Evolutionary conservation across 2,113 vertebrate species (phyloP).

Genomic region (Esox niger): DNA sequence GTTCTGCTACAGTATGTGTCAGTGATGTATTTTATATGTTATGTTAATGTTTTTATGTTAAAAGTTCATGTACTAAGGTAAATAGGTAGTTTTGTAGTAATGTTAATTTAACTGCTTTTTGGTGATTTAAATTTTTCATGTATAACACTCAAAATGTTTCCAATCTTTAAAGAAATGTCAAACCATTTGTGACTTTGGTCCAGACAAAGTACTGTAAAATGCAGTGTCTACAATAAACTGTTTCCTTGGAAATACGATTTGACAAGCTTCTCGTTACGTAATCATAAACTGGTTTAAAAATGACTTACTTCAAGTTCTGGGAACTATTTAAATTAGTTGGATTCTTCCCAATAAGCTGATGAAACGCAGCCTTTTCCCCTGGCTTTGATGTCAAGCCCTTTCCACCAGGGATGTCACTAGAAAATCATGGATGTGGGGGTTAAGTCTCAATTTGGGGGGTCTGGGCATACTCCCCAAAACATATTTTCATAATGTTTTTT

Average conservation of each 20-base stretch:
- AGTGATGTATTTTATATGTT: slow-evolving; percentile 51
- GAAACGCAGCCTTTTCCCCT: slow-evolving; percentile 21
- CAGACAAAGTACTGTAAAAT: slow-evolving; percentile 52
- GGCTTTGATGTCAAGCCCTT: neutral
- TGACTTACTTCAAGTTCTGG: neutral
- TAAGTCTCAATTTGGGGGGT: too few species aligned
- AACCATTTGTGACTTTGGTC: slow-evolving; percentile 56
- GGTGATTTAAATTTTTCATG: slow-evolving; percentile 44
- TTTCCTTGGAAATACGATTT: slow-evolving; percentile 48
- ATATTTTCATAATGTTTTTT: too few species aligned
- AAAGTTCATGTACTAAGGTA: slow-evolving; percentile 51
- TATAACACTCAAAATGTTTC: slow-evolving; percentile 41
- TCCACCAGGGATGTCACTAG: too few species aligned
- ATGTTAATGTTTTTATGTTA: slow-evolving; percentile 50
- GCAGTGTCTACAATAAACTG: slow-evolving; percentile 62
- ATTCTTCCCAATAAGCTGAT: slow-evolving; percentile 33
- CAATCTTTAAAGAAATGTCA: slow-evolving; percentile 46
- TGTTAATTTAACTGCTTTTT: slow-evolving; percentile 50
- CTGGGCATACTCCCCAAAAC: too few species aligned
- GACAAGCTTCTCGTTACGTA: slow-evolving; percentile 31
- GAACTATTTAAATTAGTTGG: neutral
- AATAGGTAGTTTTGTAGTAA: slow-evolving; percentile 40
- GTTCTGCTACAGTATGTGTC: slow-evolving; percentile 43
- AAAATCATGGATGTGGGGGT: too few species aligned
- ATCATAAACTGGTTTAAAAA: neutral